Conservation (phyloP, 1,140 invertebrate species). For the Neodiprion fabricii region DNA sequence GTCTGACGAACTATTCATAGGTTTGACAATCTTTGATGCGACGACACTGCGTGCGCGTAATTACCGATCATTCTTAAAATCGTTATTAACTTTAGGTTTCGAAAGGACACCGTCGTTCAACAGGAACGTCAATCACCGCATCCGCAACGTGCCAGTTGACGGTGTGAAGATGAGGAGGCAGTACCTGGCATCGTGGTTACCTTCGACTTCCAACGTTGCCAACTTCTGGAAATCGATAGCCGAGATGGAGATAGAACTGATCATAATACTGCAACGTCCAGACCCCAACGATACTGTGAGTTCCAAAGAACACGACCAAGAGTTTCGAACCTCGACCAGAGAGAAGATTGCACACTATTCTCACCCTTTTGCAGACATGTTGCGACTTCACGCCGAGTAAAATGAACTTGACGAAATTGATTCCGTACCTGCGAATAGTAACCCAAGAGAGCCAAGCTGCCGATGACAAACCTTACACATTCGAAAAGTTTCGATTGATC, state of each 20-base stretch:
- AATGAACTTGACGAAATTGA: not conserved
- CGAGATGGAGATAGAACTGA: conserved; percentile 68
- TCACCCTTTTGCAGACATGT: not conserved
- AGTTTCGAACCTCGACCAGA: not conserved
- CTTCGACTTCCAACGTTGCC: conserved; percentile 83
- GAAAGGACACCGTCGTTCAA: conserved; percentile 36
- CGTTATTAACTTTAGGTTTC: conserved; percentile 18
- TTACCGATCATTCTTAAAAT: not conserved
- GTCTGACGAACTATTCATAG: conserved; percentile 37
- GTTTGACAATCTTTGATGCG: conserved; percentile 8
- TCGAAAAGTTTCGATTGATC: conserved; percentile 29
- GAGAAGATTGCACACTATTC: not conserved
- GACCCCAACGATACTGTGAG: conserved; percentile 38
- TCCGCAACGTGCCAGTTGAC: conserved; percentile 38
- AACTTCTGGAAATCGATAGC: conserved; percentile 94
- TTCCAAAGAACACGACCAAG: not conserved
- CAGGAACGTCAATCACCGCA: conserved; percentile 34
- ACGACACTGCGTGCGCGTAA: too few species aligned
- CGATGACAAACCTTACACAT: conserved; percentile 26
- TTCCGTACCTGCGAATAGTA: not conserved
- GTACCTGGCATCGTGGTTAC: conserved; percentile 88
- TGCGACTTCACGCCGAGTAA: not conserved
- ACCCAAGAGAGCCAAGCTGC: conserved; percentile 13
- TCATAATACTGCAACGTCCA: conserved; percentile 65
- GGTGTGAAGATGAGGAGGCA: conserved; percentile 67